Evolutionary conservation across 2,797 vertebrate genomes (phyloP).

Genomic region (Orestias chungarensis): DNA sequence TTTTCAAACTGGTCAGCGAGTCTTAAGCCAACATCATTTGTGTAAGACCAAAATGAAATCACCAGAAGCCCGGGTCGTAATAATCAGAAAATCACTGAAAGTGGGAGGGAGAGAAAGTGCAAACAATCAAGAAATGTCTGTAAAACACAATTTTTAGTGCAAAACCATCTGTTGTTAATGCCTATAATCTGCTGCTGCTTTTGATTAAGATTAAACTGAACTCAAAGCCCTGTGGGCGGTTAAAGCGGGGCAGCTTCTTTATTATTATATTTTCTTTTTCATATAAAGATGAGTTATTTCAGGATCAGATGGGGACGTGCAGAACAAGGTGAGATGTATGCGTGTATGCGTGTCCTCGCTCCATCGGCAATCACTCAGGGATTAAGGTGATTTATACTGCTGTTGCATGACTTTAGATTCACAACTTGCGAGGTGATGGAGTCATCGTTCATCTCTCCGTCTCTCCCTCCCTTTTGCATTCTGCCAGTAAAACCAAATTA

Average conservation of each 20-base stretch:
- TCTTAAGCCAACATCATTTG: slow-evolving; percentile 74
- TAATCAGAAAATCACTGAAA: slow-evolving; percentile 56
- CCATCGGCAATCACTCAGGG: slow-evolving; percentile 60
- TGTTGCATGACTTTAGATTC: slow-evolving; percentile 67
- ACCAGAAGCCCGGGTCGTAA: slow-evolving; percentile 50
- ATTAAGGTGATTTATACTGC: slow-evolving; percentile 78
- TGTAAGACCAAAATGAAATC: slow-evolving; percentile 74
- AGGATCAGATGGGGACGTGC: slow-evolving; percentile 55
- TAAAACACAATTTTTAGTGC: slow-evolving; percentile 67
- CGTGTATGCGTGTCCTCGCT: slow-evolving; percentile 52
- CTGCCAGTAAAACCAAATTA: slow-evolving; percentile 14
- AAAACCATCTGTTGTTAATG: slow-evolving; percentile 69
- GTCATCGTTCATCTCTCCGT: slow-evolving; percentile 58
- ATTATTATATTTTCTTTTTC: slow-evolving; percentile 30
- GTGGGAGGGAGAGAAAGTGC: slow-evolving; percentile 32
- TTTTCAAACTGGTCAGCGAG: slow-evolving; percentile 64
- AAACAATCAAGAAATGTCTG: slow-evolving; percentile 71
- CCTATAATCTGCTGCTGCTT: slow-evolving; percentile 71
- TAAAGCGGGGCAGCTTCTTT: slow-evolving; percentile 44
- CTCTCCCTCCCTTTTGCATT: slow-evolving; percentile 20
- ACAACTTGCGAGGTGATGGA: slow-evolving; percentile 64
- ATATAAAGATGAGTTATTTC: slow-evolving; percentile 71
- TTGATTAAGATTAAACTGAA: slow-evolving; percentile 77
- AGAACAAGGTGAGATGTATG: slow-evolving; percentile 58
- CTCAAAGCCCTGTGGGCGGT: slow-evolving; percentile 35